Base-by-base conservation (phyloP, 2,888 invertebrate genomes). In the Drosophila colorata region DNA sequence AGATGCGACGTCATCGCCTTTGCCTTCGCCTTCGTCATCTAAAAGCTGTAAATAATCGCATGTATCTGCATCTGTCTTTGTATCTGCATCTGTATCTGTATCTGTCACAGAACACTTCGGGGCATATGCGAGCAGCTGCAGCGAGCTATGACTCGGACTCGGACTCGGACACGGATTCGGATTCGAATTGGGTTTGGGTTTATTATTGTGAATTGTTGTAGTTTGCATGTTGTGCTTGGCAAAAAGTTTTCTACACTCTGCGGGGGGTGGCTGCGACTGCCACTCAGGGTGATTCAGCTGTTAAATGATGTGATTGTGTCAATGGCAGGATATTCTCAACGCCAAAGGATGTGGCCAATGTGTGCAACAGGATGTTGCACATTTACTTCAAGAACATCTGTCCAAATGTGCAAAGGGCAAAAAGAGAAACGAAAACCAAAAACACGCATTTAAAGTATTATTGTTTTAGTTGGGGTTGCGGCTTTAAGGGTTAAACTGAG, bases 361-460 rank as follows among this genome's bases (percentile, higher is more conserved):
- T 66, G 87, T 69, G 88, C 85, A 85, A 85, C 85, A 85, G 85
- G 85, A 85, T 81, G 81, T 78, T 84, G 85, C 68, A 73, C 78
- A 88, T 87, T 74, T 66, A 70, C 51, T 38, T n/a, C 35, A 57
- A 60, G 63, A 69, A 69, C 85, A 82, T 82, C 85, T 82, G 81
- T 67, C 64, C 64, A 18, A 47, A 69, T 18, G 33, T 38, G 35
- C 28, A 6, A 7, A 33, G 6, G 33, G 33, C 11, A 11, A 33
- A 4, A 1, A 4, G 33, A 33, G 13, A 33, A 11, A 2, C 28
- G 9, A 33, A 35, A 35, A 70, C 57, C 46, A 38, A 49, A 66
- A 73, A 60, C 69, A 56, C 33, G 52, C 52, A 65, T 23, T 40
- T 23, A 11, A 18, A 52, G 58, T 40, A 23, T 40, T 49, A 13